Base-by-base conservation (phyloP, 2,888 invertebrate genomes). In the Hydrotaea cyrtoneurina region DNA sequence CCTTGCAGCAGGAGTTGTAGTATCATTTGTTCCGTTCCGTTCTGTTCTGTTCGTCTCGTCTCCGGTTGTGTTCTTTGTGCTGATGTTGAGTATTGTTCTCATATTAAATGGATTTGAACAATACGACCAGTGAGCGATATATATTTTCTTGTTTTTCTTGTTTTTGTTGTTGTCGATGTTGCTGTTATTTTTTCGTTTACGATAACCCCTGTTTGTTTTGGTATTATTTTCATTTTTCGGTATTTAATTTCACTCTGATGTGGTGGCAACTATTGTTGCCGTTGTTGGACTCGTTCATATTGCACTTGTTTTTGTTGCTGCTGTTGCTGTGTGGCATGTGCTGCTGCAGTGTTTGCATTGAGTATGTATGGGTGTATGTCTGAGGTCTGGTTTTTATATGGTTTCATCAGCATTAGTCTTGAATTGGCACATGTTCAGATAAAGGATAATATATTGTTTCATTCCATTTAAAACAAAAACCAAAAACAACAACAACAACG, bases 371-470 rank as follows among this genome's bases (percentile, higher is more conserved):
- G 73, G 50, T 77, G 66, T 77, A 69, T 50, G 13, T n/a, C 64
- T 39, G n/a, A 46, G 26, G 69, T 69, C 50, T 79, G 73, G 43
- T 39, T 73, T 79, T 77, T 78, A 75, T 80, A 75, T 71, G 77
- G 71, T 78, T 78, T 83, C 80, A 80, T 78, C 80, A 80, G 55
- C 83, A 83, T 83, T 83, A 71, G 78, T 78, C 83, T 80, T 78
- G 50, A 78, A 78, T 83, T 83, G 83, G 74, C 83, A 83, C 80
- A 74, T 80, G 71, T 69, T 53, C 59, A 83, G 83, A 80, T 78
- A 80, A 78, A 80, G 71, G 46, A 74, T 83, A 74, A 83, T 62
- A 79, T 72, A 79, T 83, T 80, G 46, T 76, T 66, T 66, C 73
- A 72, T 15, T 66, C 59, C 26, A 59, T 57, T 73, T 78, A 36